Evolutionary conservation across 2,888 invertebrate genomes (phyloP).

Genomic region (Camptogramma bilineatum): DNA sequence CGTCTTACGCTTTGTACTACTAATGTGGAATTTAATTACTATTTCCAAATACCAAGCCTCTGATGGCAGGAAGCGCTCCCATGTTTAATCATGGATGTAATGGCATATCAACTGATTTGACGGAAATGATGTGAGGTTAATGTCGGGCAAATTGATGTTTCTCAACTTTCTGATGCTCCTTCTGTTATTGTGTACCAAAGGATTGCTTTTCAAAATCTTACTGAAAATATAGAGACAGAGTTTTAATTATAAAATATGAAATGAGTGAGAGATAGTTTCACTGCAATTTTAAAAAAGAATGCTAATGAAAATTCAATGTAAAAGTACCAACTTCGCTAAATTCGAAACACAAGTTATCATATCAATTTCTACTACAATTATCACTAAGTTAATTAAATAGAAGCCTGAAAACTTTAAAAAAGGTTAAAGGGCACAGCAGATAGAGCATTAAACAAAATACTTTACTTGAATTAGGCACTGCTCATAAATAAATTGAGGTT

Average conservation of each 20-base stretch:
- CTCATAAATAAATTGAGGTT: slow-evolving; percentile 3
- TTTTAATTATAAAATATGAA: too few relatives aligned
- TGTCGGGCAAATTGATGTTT: slow-evolving; percentile 5
- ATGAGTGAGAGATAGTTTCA: too few relatives aligned
- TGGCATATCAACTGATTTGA: slow-evolving; percentile 30
- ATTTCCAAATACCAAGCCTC: slow-evolving; percentile 73
- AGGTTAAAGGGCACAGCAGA: too few relatives aligned
- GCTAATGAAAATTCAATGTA: too few relatives aligned
- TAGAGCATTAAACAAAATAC: not conserved
- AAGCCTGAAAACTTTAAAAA: too few relatives aligned
- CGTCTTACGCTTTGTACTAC: slow-evolving; percentile 80
- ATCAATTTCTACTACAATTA: too few relatives aligned
- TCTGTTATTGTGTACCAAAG: not conserved
- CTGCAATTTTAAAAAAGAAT: not conserved
- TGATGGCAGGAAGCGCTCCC: slow-evolving; percentile 67
- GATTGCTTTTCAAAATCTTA: not conserved
- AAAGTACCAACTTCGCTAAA: too few relatives aligned
- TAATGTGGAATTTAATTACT: slow-evolving; percentile 84
- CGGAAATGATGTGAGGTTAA: slow-evolving; percentile 15
- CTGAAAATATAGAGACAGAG: too few relatives aligned
- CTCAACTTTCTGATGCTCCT: not conserved
- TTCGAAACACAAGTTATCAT: too few relatives aligned
- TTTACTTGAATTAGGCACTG: not conserved
- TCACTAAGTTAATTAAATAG: too few relatives aligned
- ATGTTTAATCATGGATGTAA: slow-evolving; percentile 58